Percentiles rank a stretch among this genome's conserved stretches.
Conservation (phyloP, 2,888 invertebrate species). For the Cephus sareptanus region DNA sequence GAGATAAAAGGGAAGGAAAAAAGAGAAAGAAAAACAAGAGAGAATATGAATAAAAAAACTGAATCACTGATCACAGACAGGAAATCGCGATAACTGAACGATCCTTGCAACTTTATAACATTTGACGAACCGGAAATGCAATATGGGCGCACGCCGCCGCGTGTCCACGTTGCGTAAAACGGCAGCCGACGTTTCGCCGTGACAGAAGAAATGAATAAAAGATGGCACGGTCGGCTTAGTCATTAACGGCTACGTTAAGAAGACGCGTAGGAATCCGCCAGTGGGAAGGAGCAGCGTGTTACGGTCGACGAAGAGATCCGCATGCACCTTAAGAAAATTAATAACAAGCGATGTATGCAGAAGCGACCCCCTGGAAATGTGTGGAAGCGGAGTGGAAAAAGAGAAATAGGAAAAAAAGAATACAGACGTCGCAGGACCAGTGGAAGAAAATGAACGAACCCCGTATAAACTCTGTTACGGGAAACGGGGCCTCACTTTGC, state of each 20-base stretch:
- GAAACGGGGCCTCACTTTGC: conserved; percentile 26
- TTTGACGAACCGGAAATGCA: conserved; percentile 50
- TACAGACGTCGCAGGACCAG: not conserved
- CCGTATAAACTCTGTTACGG: conserved; percentile 15
- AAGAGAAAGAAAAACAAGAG: not conserved
- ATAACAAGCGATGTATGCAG: not conserved
- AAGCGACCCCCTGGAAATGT: not conserved
- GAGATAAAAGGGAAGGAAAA: conserved; percentile 7
- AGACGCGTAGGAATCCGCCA: not conserved
- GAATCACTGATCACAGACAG: conserved; percentile 49
- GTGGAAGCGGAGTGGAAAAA: not conserved
- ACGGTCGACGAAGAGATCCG: not conserved
- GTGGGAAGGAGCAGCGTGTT: not conserved
- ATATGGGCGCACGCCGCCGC: conserved; percentile 41
- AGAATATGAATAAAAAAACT: conserved; percentile 22
- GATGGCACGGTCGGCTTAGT: conserved; percentile 36
- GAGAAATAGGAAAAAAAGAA: not conserved
- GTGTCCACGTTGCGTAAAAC: conserved; percentile 35
- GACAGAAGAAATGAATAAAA: conserved; percentile 53
- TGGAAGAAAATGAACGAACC: conserved; percentile 6
- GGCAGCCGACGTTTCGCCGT: conserved; percentile 42
- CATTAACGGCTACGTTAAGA: conserved; percentile 24
- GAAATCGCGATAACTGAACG: conserved; percentile 45
- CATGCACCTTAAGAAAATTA: not conserved
- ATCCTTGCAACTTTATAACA: conserved; percentile 40